A percentile compares a stretch with the other conserved stretches of the same genome.
These are phyloP conservation scores for Sebastes oblongus DNA, from an alignment of 2,797 vertebrate species.

Conservation along the genomic window DNA sequence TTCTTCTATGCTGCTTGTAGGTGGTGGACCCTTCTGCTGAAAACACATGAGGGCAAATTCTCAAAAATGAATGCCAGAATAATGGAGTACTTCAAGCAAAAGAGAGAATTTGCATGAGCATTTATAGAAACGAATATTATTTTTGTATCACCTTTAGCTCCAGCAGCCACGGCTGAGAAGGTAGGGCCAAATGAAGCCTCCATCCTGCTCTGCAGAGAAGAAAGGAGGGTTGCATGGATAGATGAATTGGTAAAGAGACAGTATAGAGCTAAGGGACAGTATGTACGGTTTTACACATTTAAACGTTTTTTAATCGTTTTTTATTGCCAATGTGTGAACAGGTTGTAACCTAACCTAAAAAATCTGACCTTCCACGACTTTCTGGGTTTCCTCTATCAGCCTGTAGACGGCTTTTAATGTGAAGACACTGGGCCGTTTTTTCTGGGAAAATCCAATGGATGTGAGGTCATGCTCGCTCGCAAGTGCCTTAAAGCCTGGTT, in stretches of 20 bases:
- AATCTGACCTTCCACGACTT: too few species aligned
- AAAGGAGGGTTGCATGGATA: neutral
- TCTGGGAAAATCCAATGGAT: too few species aligned
- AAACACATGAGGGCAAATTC: slow-evolving; percentile 12
- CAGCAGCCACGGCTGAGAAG: slow-evolving; percentile 71
- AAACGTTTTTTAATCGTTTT: too few species aligned
- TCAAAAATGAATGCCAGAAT: neutral
- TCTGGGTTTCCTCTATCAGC: too few species aligned
- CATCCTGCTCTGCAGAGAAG: slow-evolving; percentile 66
- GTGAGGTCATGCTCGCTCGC: too few species aligned
- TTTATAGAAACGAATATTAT: neutral
- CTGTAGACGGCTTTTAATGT: too few species aligned
- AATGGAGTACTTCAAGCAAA: neutral
- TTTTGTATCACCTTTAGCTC: slow-evolving; percentile 69
- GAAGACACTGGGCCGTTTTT: too few species aligned
- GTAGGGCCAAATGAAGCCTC: slow-evolving; percentile 75
- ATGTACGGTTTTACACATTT: too few species aligned
- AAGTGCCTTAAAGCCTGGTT: too few species aligned
- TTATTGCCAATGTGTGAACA: too few species aligned
- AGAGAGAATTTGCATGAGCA: neutral
- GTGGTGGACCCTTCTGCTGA: slow-evolving; percentile 88
- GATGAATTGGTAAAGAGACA: neutral
- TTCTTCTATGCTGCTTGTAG: slow-evolving; percentile 95
- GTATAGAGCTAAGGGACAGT: neutral
- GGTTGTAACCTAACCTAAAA: too few species aligned